Conservation (phyloP, 2,888 invertebrate genomes). For the Machimus atricapillus region DNA sequence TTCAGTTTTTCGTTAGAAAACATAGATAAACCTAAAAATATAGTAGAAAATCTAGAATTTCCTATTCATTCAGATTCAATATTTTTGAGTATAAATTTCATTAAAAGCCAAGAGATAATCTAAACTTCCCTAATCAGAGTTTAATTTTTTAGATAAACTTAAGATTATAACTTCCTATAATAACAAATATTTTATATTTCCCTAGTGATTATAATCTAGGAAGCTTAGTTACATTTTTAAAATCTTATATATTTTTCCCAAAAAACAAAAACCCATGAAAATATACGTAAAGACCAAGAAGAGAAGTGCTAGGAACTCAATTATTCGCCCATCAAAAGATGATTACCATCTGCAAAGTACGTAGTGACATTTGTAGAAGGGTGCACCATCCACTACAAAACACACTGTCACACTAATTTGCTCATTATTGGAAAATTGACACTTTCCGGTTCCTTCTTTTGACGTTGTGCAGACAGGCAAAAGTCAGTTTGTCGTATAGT, state of each 20-base stretch:
- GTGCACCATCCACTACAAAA: neutral
- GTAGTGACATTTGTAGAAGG: neutral
- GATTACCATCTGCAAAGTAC: neutral
- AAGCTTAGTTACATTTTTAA: neutral
- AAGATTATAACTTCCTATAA: no score
- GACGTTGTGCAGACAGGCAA: neutral
- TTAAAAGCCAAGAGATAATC: no score
- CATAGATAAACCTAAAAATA: no score
- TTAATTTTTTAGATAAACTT: no score
- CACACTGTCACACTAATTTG: neutral
- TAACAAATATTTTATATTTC: no score
- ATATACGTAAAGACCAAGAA: neutral
- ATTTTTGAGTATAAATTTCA: no score
- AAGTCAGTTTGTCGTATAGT: neutral
- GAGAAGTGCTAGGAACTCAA: neutral
- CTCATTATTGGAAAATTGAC: conserved; percentile 18
- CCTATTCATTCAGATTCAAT: no score
- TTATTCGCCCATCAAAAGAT: neutral
- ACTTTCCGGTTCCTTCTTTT: conserved; percentile 4
- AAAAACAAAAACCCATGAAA: neutral
- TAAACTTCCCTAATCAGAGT: no score
- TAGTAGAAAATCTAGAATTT: no score
- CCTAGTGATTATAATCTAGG: neutral
- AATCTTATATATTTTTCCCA: neutral
- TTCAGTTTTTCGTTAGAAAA: no score